Percentiles rank a stretch among this genome's conserved stretches.
phyloP scores from a whole-genome alignment of 2,113 vertebrate species.

The Electrona antarctica region DNA sequence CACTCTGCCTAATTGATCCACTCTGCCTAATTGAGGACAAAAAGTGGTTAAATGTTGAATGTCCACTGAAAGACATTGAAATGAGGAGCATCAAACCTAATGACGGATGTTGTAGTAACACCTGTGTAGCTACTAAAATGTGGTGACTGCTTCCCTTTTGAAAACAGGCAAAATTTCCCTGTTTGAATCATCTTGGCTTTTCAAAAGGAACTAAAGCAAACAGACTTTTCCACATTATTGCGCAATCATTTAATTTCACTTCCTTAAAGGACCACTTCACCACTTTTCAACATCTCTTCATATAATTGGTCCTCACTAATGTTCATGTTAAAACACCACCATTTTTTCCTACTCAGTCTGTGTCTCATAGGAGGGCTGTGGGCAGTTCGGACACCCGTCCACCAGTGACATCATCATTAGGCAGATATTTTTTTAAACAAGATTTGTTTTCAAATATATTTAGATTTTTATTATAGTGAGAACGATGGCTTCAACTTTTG shows the following conservation, averaged over 20 bases:
- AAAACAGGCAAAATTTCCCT: slow-evolving; percentile 20
- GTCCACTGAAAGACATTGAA: neutral
- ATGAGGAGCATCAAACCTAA: neutral
- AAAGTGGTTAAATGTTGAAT: neutral
- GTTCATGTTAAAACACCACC: no score
- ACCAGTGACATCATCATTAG: no score
- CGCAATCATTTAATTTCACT: slow-evolving; percentile 28
- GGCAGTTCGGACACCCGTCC: no score
- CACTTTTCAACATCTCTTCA: no score
- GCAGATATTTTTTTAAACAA: no score
- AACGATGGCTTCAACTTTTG: no score
- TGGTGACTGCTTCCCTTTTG: neutral
- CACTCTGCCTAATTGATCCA: neutral
- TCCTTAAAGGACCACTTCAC: no score
- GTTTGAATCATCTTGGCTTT: slow-evolving; percentile 33
- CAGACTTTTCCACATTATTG: neutral
- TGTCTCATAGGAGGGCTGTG: no score
- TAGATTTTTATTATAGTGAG: no score
- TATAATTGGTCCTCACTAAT: no score
- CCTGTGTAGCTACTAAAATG: neutral
- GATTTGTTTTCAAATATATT: no score
- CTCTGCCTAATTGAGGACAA: neutral
- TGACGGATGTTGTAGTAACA: neutral
- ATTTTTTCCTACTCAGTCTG: no score
- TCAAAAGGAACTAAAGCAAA: slow-evolving; percentile 54